phyloP scores from a whole-genome alignment of 2,797 vertebrate genomes.

The Galago senegalensis region DNA sequence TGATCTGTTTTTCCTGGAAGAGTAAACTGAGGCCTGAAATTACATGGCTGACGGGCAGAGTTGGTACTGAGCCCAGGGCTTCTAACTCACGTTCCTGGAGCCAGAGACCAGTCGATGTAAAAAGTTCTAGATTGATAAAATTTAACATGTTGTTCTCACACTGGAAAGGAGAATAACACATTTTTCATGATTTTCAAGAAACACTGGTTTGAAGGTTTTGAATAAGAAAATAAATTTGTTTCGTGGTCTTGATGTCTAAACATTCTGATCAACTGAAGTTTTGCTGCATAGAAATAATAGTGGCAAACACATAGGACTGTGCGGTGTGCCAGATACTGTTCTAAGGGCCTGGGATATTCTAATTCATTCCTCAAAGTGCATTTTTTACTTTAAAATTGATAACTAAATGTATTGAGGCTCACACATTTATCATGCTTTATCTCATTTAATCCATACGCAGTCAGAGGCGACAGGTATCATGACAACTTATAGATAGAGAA shows the following conservation, averaged over 20 bases:
- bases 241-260: not conserved
- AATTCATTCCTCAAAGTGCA: not conserved
- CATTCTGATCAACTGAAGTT: not conserved
- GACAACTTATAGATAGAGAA: not conserved
- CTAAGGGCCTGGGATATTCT: not conserved
- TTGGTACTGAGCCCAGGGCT: not conserved
- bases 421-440: not conserved
- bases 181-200: conserved; percentile 52
- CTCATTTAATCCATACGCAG: not conserved
- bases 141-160: not conserved
- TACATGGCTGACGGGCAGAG: not conserved
- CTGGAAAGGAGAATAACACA: not conserved
- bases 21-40: not conserved
- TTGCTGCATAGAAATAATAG: not conserved
- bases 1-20: not conserved
- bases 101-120: not conserved
- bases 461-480: not conserved
- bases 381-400: not conserved
- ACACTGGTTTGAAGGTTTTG: conserved; percentile 39
- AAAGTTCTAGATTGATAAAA: not conserved
- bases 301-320: not conserved
- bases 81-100: not conserved
- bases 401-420: not conserved
- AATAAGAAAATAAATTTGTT: not conserved
- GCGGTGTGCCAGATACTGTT: not conserved